Base-by-base conservation (phyloP, 2,797 vertebrate species). In the Syngnathus acus region DNA sequence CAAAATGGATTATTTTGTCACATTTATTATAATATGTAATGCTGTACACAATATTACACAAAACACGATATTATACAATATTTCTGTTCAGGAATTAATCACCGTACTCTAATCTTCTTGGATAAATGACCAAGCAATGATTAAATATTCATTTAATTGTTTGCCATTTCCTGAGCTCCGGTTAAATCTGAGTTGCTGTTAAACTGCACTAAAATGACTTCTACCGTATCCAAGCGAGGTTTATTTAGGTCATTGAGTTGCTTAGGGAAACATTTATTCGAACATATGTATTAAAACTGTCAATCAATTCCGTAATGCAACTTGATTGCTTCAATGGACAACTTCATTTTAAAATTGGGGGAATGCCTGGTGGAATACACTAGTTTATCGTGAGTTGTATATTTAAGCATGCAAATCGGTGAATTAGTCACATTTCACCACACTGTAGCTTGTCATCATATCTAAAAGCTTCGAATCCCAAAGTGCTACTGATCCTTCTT, bases 111-210 rank as follows among this genome's bases (percentile, higher is more conserved):
- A 4, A 53, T 26, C 39, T 9, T 39, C 14, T 62, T 66, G 37
- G 6, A 60, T 37, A 37, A 43, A 67, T 50, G 38, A 23, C 50
- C 51, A 17, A 54, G 16, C 65, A 5, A 61, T 65, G 11, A 70
- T 75, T 62, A 58, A 66, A 38, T 26, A 55, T 38, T 38, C 3
- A 37, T 37, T 9, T 4, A 10, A 51, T 51, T 21, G 1, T 3
- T 21, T 51, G 8, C n/a, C 6, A 51, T n/a, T 51, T 21, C 19
- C n/a, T 7, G 19, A 50, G 47, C 47, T 50, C 47, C 19, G 19
- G 47, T 50, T 50, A 17, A 50, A 48, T 16, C 16, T 16, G 45
- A 48, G 17, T n/a, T 50, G 2, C 19, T 9, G 10, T 50, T 17
- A 48, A 48, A 48, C 19, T 51, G 50, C n/a, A 10, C 9, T 3